A percentile compares a stretch with the other conserved stretches of the same genome.
Evolutionary conservation across 1,140 invertebrate species (phyloP).

Genomic region (Scylla paramamosain): DNA sequence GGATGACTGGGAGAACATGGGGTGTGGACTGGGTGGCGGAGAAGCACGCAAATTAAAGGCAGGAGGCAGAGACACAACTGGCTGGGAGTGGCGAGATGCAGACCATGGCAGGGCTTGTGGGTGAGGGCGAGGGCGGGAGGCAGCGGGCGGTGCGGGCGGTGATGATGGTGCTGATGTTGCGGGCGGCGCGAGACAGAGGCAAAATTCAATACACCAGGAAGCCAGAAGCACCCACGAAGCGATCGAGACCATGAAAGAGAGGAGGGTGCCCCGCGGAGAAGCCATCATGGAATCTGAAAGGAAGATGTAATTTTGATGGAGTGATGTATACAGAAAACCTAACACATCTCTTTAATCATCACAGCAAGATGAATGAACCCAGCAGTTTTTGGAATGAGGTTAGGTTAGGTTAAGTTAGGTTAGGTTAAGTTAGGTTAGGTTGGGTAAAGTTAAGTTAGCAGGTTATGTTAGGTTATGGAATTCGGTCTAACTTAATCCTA

Average conservation of each 20-base stretch:
- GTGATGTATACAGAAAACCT: neutral
- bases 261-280: neutral
- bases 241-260: neutral
- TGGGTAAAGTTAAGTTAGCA: too few relatives aligned
- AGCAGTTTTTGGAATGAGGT: too few relatives aligned
- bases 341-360: too few relatives aligned
- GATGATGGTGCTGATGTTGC: neutral
- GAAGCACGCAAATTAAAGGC: neutral
- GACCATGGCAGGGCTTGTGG: neutral
- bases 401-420: too few relatives aligned
- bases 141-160: neutral
- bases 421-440: too few relatives aligned
- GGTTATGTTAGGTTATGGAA: too few relatives aligned
- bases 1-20: neutral
- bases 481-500: too few relatives aligned
- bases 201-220: neutral
- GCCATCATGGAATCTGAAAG: neutral
- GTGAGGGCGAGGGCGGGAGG: neutral
- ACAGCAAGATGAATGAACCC: too few relatives aligned
- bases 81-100: neutral
- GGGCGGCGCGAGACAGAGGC: neutral
- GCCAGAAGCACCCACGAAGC: neutral
- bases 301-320: neutral
- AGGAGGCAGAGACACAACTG: neutral
- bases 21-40: neutral